Base-by-base conservation (phyloP, 1,140 invertebrate genomes). In the Pteromalus puparum region DNA sequence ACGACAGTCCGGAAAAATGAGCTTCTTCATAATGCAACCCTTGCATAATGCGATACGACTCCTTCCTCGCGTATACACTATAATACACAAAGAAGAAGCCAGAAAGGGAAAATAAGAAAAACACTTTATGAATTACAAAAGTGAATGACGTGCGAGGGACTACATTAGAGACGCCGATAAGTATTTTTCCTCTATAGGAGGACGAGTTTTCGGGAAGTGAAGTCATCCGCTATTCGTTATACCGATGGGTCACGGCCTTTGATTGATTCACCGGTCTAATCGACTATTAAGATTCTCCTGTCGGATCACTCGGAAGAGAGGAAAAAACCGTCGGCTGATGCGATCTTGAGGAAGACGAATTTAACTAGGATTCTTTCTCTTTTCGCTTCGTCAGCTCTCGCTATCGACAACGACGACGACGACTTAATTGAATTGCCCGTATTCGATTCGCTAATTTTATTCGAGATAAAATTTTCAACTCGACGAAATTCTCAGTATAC, bases 1-100 rank as follows among this genome's bases (percentile, higher is more conserved):
- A 13, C 68, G 28, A 70, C 68, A 70, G 68, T 13, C 68, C 68
- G 28, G 68, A 70, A 70, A 70, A 70, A 70, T 70, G 68, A 70
- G 68, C 68, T 70, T 70, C 15, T 70, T 70, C 26, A 70, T 28
- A 70, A 65, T 65, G 61, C 61, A 65, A 65, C 21, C n/a, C 61
- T 65, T 21, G 61, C 61, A 65, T 24, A 18, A 30, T 26, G 68
- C 68, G 26, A 30, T 70, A 28, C 53, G 53, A 61, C 53, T 61
- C 21, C 18, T 61, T 18, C 15, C 15, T 53, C 48, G 48, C 48
- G 15, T 53, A 18, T 21, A 21, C 4, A 18, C 18, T 34, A 53
- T 53, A 53, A 53, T 9, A 42, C 38, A 42, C 30, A 34, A 34
- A 34, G 30, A 42, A 9, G 38, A 53, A 18, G 15, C 18, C 18